Evolutionary conservation across 2,888 invertebrate species (phyloP), one percentile per base, ranked within the genome.

Genomic region (Gari tellinella): DNA sequence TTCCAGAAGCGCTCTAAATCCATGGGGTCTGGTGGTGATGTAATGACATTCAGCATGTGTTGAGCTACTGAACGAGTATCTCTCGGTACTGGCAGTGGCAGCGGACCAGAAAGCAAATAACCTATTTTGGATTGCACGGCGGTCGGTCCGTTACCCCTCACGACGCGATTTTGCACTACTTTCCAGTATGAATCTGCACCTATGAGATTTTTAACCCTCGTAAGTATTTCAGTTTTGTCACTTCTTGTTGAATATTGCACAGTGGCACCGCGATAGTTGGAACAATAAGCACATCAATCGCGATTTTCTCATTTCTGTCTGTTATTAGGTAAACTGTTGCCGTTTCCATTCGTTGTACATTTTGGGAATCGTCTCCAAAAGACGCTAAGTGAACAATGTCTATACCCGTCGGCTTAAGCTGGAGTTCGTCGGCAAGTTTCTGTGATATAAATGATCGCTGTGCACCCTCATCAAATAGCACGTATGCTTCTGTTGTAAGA

Each of bases 101-200:
- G 15, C 15, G 62, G 57, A 1, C 65, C 70, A 5, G 67, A 57
- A 1, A 72, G 37, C 37, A 76, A 31, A 52, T 62, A 72, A 12
- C 72, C 70, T 2, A 70, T 52, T 46, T 57, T 64, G 4, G 66
- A 75, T n/a, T 58, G 45, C 5, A 72, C 67, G 8, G 75, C 70
- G n/a, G 53, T 75, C 23, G 66, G 75, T 19, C 70, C 75, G 15
- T 60, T 21, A 7, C 65, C 55, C 41, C 66, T 26, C 3, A 70
- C 43, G 14, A 70, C 49, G 5, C 41, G 19, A 40, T 70, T 52
- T 37, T 45, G 43, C 4, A 73, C 73, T n/a, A 73, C 31, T 12
- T 61, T 53, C 73, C 69, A 73, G 52, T 73, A 78, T 31, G 55
- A 49, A 56, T 77, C 77, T 5, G 66, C 72, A n/a, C 72, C 72